Conservation (phyloP, 2,888 invertebrate species). For the Lochmaea capreae region DNA sequence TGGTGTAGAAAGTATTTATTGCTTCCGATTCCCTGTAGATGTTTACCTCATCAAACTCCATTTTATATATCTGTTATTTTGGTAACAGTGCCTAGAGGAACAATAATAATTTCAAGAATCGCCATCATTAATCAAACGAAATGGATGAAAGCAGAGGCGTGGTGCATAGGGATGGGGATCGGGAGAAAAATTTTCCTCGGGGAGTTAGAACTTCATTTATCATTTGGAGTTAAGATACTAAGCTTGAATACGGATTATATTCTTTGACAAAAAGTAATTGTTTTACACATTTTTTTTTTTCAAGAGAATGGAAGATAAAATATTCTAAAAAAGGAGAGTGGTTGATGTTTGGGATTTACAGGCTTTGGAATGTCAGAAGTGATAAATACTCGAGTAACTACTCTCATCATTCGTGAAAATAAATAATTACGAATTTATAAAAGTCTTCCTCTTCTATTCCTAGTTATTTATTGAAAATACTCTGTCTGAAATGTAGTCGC, state of each 20-base stretch:
- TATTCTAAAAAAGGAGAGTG: background rate
- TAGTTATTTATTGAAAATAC: too few species aligned
- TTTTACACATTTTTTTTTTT: slow-evolving; percentile 14
- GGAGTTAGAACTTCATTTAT: slow-evolving; percentile 29
- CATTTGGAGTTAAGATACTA: slow-evolving; percentile 16
- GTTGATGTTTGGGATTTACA: slow-evolving; percentile 11
- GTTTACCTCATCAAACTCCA: slow-evolving; percentile 3
- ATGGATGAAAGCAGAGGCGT: slow-evolving; percentile 36
- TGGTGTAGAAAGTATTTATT: slow-evolving; percentile 6
- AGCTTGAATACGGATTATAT: slow-evolving; percentile 27
- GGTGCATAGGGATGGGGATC: slow-evolving; percentile 10
- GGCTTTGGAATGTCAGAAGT: slow-evolving; percentile 10
- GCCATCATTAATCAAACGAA: slow-evolving; percentile 46
- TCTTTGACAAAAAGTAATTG: slow-evolving; percentile 11
- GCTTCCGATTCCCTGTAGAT: background rate
- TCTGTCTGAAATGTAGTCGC: too few species aligned
- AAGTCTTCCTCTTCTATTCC: background rate
- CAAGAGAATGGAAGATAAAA: background rate
- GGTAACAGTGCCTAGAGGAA: slow-evolving; percentile 18
- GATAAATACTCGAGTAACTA: background rate
- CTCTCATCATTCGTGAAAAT: background rate
- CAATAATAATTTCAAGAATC: slow-evolving; percentile 18
- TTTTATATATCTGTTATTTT: slow-evolving; percentile 21
- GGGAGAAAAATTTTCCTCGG: slow-evolving; percentile 30
- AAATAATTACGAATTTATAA: too few species aligned